Base-by-base conservation (phyloP, 1,140 invertebrate genomes). In the Galleria mellonella region DNA sequence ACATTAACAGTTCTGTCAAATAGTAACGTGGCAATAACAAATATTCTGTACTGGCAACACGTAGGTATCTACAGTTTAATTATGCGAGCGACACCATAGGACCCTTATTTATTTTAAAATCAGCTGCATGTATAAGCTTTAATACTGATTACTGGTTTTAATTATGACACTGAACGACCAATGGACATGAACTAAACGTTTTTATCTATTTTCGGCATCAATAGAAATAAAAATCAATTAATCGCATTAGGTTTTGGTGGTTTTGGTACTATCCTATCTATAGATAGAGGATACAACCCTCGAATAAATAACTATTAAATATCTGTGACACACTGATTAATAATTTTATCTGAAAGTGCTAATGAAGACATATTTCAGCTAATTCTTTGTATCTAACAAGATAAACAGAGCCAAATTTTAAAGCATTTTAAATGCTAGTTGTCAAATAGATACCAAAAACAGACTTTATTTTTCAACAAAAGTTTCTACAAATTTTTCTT, bases 1-100 rank as follows among this genome's bases (percentile, higher is more conserved):
- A 73, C 74, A 82, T 82, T 78, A 82, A 77, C 72, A 72, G 65
- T 64, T 70, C 56, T 77, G 68, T 76, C 68, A 76, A 78, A 76
- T 71, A 77, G 55, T 73, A 71, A 75, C 62, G 56, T 63, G 53
- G 55, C 42, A 29, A 62, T 62, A 75, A 75, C 54, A 62, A 74
- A 68, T 74, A 73, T 74, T 70, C 63, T 66, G 32, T 32, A 41
- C 47, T 63, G 62, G 57, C 63, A 61, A 67, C 58, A 70, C 68
- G 17, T 64, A 64, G 66, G 62, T 47, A 31, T 14, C 49, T 50
- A 45, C 37, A 51, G 57, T 72, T 71, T 74, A 68, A 72, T 72
- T 72, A 64, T 61, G 58, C 68, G 58, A 61, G 59, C 56, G 69
- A 72, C 68, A 73, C 55, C 53, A 49, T 10, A n/a, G 23, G 14